Percentiles rank a stretch among this genome's conserved stretches.
Evolutionary conservation across 2,797 vertebrate genomes (phyloP).

Genomic region (Sebastolobus alascanus): DNA sequence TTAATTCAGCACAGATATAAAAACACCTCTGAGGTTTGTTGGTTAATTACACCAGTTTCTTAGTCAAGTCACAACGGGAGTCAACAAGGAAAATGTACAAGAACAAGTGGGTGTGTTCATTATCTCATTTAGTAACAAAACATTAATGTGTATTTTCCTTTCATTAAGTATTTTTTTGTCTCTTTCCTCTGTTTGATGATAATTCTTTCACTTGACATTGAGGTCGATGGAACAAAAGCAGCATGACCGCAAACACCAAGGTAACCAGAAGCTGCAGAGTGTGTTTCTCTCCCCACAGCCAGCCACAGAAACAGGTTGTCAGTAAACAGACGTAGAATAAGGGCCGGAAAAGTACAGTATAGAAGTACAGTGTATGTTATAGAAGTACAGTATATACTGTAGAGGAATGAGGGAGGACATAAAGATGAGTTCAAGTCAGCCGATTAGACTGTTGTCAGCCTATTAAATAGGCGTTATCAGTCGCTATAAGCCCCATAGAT

Average conservation of each 20-base stretch:
- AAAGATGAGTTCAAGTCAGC: background rate
- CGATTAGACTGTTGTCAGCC: too few species aligned
- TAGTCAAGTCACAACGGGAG: background rate
- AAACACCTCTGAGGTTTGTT: slow-evolving; percentile 3
- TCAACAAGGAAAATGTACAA: background rate
- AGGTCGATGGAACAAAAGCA: slow-evolving; percentile 43
- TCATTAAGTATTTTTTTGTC: background rate
- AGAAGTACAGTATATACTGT: background rate
- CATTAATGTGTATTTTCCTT: slow-evolving; percentile 13
- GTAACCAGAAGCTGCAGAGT: slow-evolving; percentile 30
- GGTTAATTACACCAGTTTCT: background rate
- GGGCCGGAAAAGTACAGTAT: slow-evolving; percentile 21
- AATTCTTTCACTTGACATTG: slow-evolving; percentile 52
- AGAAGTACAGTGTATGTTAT: background rate
- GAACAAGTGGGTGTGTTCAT: background rate
- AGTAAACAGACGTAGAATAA: slow-evolving; percentile 64
- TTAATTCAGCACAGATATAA: background rate
- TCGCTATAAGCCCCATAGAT: too few species aligned
- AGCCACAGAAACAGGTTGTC: slow-evolving; percentile 52
- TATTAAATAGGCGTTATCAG: too few species aligned
- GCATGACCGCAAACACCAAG: slow-evolving; percentile 49
- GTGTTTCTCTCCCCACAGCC: slow-evolving; percentile 53
- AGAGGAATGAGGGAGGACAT: background rate
- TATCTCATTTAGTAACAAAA: background rate
- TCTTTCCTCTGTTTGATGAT: slow-evolving; percentile 24